Conservation (phyloP, 2,113 vertebrate species). For the Daboia siamensis region DNA sequence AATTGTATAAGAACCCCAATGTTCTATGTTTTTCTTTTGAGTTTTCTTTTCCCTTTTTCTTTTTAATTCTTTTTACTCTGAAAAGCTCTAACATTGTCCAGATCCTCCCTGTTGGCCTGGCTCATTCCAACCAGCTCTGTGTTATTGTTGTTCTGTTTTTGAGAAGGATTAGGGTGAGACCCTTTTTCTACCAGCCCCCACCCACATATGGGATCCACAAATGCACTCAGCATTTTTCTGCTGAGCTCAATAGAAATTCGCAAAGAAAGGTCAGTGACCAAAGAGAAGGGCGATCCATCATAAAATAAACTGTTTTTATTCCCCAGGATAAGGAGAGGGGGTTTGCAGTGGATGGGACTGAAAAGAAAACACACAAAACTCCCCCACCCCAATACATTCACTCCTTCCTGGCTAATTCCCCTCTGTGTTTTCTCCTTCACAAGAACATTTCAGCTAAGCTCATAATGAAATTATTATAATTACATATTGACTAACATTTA, state of each 20-base stretch:
- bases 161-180: conserved; percentile 56
- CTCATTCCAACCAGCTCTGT: conserved; percentile 4
- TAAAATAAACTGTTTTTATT: conserved; percentile 65
- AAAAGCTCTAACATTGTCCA: conserved; percentile 11
- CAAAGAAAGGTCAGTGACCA: conserved; percentile 72
- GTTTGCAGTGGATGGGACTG: conserved; percentile 23
- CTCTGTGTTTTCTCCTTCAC: conserved; percentile 26
- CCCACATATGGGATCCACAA: conserved; percentile 66
- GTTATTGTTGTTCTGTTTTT: conserved; percentile 64
- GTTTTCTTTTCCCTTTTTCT: not conserved
- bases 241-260: conserved; percentile 74
- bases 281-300: conserved; percentile 65
- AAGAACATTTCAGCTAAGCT: conserved; percentile 67
- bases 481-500: conserved; percentile 66
- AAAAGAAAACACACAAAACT: conserved; percentile 50
- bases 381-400: not conserved
- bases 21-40: not conserved
- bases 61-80: conserved; percentile 5
- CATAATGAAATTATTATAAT: conserved; percentile 73
- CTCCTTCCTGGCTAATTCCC: conserved; percentile 6
- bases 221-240: conserved; percentile 63
- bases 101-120: conserved; percentile 31
- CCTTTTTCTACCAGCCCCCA: conserved; percentile 49
- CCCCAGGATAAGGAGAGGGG: conserved; percentile 65
- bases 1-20: not conserved